A percentile compares a stretch with the other conserved stretches of the same genome.
Conservation (phyloP, 2,888 invertebrate genomes). For the Pristionchus entomophagus region DNA sequence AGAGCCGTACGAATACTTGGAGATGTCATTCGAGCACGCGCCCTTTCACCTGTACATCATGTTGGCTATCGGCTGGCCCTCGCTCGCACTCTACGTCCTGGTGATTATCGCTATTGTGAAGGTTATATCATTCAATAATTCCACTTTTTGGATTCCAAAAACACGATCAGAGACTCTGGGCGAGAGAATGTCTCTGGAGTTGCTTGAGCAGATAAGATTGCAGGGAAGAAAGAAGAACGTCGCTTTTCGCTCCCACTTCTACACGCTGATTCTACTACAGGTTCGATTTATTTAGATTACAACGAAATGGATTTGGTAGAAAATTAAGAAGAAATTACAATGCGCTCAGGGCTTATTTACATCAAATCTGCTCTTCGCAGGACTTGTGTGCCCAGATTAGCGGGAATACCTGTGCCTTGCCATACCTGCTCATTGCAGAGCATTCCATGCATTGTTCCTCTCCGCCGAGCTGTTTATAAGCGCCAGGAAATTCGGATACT, state of each 20-base stretch:
- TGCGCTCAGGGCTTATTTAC: too few species aligned
- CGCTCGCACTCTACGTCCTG: not conserved
- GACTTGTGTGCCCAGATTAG: too few species aligned
- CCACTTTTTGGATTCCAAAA: not conserved
- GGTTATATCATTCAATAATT: not conserved
- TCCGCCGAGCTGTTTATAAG: not conserved
- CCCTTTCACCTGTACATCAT: not conserved
- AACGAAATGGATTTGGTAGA: too few species aligned
- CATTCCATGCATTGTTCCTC: not conserved
- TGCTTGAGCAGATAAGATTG: too few species aligned
- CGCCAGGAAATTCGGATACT: not conserved
- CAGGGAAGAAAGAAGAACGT: not conserved
- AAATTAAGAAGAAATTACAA: too few species aligned
- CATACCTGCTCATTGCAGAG: not conserved
- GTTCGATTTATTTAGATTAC: too few species aligned
- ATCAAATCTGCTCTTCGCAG: too few species aligned
- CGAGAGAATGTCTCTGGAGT: too few species aligned
- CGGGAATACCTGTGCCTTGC: too few species aligned
- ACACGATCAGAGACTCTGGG: not conserved
- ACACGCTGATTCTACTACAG: not conserved
- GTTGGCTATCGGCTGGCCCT: not conserved
- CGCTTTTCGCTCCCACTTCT: not conserved
- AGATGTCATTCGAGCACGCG: not conserved
- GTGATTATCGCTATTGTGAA: not conserved
- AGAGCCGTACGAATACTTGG: too few species aligned